Evolutionary conservation across 2,797 vertebrate species (phyloP), one percentile per base, ranked within the genome.

Genomic region (Petrocephalus sullivani): DNA sequence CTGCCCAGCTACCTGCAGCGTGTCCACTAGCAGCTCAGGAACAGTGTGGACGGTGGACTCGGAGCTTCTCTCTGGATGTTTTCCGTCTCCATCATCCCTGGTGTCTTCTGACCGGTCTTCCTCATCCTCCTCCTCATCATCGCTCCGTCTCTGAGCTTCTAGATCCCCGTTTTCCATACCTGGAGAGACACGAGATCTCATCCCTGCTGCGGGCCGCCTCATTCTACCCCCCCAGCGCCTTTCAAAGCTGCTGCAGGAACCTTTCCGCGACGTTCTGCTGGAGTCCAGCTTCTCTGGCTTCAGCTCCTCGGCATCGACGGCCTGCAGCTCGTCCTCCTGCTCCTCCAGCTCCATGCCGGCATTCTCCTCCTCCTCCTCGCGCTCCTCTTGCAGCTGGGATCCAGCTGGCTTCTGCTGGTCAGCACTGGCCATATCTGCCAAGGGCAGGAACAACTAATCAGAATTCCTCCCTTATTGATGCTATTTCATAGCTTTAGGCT

Each of bases 41-140:
- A 96, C 94, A 0, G 97, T 98, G 91, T 99, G 98, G 88, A 99
- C 94, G 4, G 97, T 97, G 0, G 98, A 99, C 19, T 97, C 96
- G 7, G 51, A 95, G 89, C 91, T 96, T 92, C 96, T 96, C 88
- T 97, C 96, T 37, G 91, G 91, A 85, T 87, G 94, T 64, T 94
- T 93, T 4, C 92, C 92, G 84, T 97, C 95, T 88, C 89, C 61
- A 37, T 51, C 71, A 9, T 90, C 87, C 10, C 64, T 90, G 0
- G 84, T 54, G 57, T 92, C 91, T 90, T 92, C 93, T 57, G 49
- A 82, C 54, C 8, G 94, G 90, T 87, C 91, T 0, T 95, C 92
- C 57, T 94, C 91, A 0, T 95, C 93, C 56, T 94, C 91, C 23
- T 94, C 92, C 71, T 96, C 93, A 12, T 95, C 94, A 0, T 51